Conservation (phyloP, 2,888 invertebrate genomes). For the Cylloceria caligata region DNA sequence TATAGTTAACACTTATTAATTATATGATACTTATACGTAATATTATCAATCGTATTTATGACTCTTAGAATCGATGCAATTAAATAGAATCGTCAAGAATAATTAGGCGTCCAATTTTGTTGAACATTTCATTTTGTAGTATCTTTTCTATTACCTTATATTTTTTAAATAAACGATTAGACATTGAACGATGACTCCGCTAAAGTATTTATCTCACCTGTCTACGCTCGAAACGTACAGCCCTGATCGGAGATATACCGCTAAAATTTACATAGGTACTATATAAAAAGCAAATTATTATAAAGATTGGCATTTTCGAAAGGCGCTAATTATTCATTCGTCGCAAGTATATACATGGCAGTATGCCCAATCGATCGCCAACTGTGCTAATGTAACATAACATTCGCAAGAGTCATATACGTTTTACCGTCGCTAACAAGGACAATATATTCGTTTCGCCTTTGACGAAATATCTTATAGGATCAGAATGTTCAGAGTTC, state of each 20-base stretch:
- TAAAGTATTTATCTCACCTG: slow-evolving; percentile 38
- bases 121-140: slow-evolving; percentile 58
- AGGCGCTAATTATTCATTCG: slow-evolving; percentile 5
- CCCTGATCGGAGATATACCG: slow-evolving; percentile 10
- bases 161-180: slow-evolving; percentile 63
- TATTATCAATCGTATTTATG: slow-evolving; percentile 61
- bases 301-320: slow-evolving; percentile 34
- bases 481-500: neutral
- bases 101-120: slow-evolving; percentile 43
- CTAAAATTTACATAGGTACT: slow-evolving; percentile 26
- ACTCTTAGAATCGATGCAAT: slow-evolving; percentile 42
- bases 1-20: slow-evolving; percentile 49
- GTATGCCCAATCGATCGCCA: neutral
- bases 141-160: slow-evolving; percentile 60
- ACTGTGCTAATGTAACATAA: neutral
- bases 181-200: slow-evolving; percentile 23
- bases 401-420: neutral
- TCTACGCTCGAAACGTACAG: slow-evolving; percentile 19
- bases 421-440: neutral
- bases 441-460: neutral
- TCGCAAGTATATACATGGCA: neutral
- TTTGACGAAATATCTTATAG: neutral
- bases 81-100: slow-evolving; percentile 32
- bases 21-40: slow-evolving; percentile 55
- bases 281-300: neutral